Percentiles rank a stretch among this genome's conserved stretches.
These are phyloP conservation scores for Oophaga pumilio DNA, from an alignment of 2,113 vertebrate species.

Conservation along the genomic window DNA sequence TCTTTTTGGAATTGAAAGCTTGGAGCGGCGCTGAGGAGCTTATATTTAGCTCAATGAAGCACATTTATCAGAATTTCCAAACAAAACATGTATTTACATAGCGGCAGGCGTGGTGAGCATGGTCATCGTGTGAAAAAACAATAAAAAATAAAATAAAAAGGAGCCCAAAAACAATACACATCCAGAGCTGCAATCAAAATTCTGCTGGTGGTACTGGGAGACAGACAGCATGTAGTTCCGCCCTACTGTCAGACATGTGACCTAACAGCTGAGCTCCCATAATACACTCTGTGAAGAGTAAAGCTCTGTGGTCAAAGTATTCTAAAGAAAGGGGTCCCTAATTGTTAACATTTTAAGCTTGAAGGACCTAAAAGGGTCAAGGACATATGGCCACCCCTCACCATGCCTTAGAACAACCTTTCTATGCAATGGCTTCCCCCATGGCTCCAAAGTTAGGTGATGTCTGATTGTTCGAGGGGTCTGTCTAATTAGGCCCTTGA, in stretches of 20 bases:
- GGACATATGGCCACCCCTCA: no score
- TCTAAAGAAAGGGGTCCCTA: no score
- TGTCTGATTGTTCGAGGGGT: no score
- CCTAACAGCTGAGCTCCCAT: not conserved
- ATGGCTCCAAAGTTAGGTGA: no score
- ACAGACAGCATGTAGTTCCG: not conserved
- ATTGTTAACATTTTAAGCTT: no score
- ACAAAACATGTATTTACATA: not conserved
- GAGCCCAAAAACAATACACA: not conserved
- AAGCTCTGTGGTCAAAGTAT: not conserved
- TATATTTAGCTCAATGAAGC: not conserved
- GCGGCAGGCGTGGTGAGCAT: not conserved
- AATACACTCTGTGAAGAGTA: no score
- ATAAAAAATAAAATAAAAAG: not conserved
- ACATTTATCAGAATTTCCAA: not conserved
- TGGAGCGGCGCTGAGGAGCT: not conserved
- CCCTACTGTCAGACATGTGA: not conserved
- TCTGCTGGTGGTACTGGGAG: not conserved
- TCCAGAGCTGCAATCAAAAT: not conserved
- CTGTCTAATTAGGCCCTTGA: no score
- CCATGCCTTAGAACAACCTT: no score
- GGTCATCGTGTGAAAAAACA: not conserved
- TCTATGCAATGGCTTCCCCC: no score
- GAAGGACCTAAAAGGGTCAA: no score
- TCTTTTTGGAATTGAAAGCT: constrained; percentile 10